Base-by-base conservation (phyloP, 2,888 invertebrate genomes). In the Bembecia ichneumoniformis region DNA sequence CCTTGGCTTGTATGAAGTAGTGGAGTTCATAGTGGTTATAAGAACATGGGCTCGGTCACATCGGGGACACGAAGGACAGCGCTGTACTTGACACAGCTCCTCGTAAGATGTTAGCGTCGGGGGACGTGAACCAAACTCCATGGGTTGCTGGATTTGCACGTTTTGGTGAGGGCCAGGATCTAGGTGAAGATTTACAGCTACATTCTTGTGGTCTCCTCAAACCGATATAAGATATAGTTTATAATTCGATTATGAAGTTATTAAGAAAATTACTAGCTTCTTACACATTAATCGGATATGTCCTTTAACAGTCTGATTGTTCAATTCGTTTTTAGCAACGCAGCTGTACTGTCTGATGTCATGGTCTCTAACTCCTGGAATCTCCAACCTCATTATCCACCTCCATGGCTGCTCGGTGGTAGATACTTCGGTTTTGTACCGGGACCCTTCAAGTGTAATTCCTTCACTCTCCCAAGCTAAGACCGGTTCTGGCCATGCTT, bases 391-490 rank as follows among this genome's bases (percentile, higher is more conserved):
- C 94, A 95, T 95, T 65, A 91, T 90, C 56, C 93, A 91, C 74
- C 94, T 89, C 80, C 91, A 91, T 0, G 80, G 75, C 13, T 82
- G 80, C 0, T 65, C 68, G 0, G 82, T 80, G 9, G 77, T 52
- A 1, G 65, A 56, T 43, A 82, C 77, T 40, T 87, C 84, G 0
- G 73, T 79, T 47, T 66, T 69, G 64, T 76, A 82, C n/a, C 84
- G 63, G 1, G 68, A 60, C 0, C 82, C 79, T 71, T 94, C 94
- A 5, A 96, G 77, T 7, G 94, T 89, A 28, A 92, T 87, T 2
- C 94, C 95, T 62, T 95, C 93, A 13, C 91, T 88, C 67, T 96
- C 94, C 97, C 97, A 97, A 61, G 95, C 95, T 48, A 93, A 89
- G 0, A 95, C 90, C 0, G 96, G 93, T 63, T 94, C 93, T 0